Evolutionary conservation across 2,113 vertebrate genomes (phyloP), one percentile per base, ranked within the genome.

Genomic region (Nycticebus coucang): DNA sequence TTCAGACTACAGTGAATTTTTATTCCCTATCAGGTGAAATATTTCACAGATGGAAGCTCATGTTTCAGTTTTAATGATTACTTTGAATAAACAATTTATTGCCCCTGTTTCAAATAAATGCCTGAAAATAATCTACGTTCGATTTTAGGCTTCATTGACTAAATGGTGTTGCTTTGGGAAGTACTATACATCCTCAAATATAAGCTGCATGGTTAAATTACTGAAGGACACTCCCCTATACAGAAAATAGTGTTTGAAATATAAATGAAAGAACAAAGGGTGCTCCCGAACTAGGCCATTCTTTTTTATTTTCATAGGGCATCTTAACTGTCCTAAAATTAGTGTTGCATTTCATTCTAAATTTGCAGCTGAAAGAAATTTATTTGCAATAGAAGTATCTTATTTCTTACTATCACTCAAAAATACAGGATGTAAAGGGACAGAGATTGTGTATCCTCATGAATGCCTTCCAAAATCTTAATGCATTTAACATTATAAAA

Each of bases 1-100:
- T 77, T 97, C 84, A 95, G 3, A 24, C 77, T 96, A 62, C 75
- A 84, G 80, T 85, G 95, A 93, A 89, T 94, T 97, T 87, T 83
- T 89, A 62, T 97, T 89, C 84, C 53, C 87, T 95, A 84, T 97
- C 72, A 95, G 60, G 33, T 97, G 81, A 96, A 96, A 80, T 91
- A 84, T 94, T 97, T 97, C 90, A 95, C 75, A 97, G 91, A 89
- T 96, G 81, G 83, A 83, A 97, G 78, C 77, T 95, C 59, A 75
- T 74, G 84, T 72, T 96, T 97, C 81, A 97, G 30, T 83, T 82
- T 97, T 97, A 97, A 79, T 95, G 50, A 89, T 88, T 82, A 85
- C 22, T 59, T 97, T 93, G 85, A 97, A 95, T 96, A 97, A 96
- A 88, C 78, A 92, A 72, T 90, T 93, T 89, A 87, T 96, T 94